Conservation (phyloP, 2,888 invertebrate genomes). For the Cynaeus angustus region DNA sequence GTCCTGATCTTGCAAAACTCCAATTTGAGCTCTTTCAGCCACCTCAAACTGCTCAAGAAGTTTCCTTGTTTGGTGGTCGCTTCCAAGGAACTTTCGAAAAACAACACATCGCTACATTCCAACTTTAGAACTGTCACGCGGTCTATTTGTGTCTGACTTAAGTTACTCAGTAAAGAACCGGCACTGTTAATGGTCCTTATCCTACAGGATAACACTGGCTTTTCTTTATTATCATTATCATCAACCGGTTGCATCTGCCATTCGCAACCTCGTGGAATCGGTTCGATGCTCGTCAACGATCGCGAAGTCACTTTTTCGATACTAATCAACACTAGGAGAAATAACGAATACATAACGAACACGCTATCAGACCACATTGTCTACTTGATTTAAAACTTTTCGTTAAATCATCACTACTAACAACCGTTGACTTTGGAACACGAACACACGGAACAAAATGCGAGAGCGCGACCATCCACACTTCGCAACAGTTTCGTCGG, state of each 20-base stretch:
- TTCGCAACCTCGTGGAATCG: slow-evolving; percentile 82
- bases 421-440: slow-evolving; percentile 22
- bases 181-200: slow-evolving; percentile 82
- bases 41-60: slow-evolving; percentile 77
- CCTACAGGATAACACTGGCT: slow-evolving; percentile 79
- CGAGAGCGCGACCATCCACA: slow-evolving; percentile 46
- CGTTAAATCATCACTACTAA: slow-evolving; percentile 56
- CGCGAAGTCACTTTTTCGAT: slow-evolving; percentile 60
- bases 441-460: slow-evolving; percentile 20
- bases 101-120: slow-evolving; percentile 84
- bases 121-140: slow-evolving; percentile 80
- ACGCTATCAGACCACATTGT: slow-evolving; percentile 33
- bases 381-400: slow-evolving; percentile 22
- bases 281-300: slow-evolving; percentile 72
- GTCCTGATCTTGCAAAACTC: slow-evolving; percentile 86
- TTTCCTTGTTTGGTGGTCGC: slow-evolving; percentile 71
- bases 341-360: slow-evolving; percentile 54
- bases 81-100: slow-evolving; percentile 82
- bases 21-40: slow-evolving; percentile 80
- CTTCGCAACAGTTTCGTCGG: slow-evolving; percentile 51
- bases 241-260: slow-evolving; percentile 78
- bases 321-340: slow-evolving; percentile 52
- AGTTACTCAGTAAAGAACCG: slow-evolving; percentile 80
- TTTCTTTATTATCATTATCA: slow-evolving; percentile 72
- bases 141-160: slow-evolving; percentile 81